phyloP scores from a whole-genome alignment of 1,140 invertebrate genomes.

The Dreissena rostriformis region DNA sequence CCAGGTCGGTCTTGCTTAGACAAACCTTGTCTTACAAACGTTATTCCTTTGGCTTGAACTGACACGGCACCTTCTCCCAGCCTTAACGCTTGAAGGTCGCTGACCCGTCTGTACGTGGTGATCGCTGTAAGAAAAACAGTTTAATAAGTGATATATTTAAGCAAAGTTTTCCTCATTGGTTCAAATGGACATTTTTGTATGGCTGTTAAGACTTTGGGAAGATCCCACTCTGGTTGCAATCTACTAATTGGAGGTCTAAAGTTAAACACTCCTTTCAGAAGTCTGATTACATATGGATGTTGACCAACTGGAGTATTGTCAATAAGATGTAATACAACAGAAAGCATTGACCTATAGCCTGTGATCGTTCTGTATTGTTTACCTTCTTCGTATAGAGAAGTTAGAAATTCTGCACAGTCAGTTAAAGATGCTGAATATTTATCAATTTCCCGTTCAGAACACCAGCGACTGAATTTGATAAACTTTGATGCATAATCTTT shows the following conservation, averaged over 20 bases:
- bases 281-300: slow-evolving; percentile 9
- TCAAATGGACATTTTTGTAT: slow-evolving; percentile 20
- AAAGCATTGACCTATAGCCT: slow-evolving; percentile 34
- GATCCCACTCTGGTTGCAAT: slow-evolving; percentile 30
- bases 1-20: slow-evolving; percentile 5
- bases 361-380: slow-evolving; percentile 6
- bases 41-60: slow-evolving; percentile 23
- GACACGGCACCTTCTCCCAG: slow-evolving; percentile 24
- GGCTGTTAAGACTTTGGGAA: neutral
- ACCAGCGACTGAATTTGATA: slow-evolving; percentile 47
- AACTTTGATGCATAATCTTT: slow-evolving; percentile 38
- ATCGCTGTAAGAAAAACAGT: slow-evolving; percentile 37
- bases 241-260: neutral
- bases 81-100: slow-evolving; percentile 25
- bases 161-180: slow-evolving; percentile 13
- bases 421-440: slow-evolving; percentile 15
- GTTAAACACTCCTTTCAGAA: slow-evolving; percentile 13
- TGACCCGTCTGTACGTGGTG: neutral
- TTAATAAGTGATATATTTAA: slow-evolving; percentile 15
- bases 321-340: neutral
- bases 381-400: neutral
- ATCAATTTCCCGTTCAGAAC: slow-evolving; percentile 44
- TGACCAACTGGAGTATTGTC: neutral
- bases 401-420: slow-evolving; percentile 20
- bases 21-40: slow-evolving; percentile 27